Evolutionary conservation across 1,140 invertebrate species (phyloP).

Genomic region (Penaeus japonicus): DNA sequence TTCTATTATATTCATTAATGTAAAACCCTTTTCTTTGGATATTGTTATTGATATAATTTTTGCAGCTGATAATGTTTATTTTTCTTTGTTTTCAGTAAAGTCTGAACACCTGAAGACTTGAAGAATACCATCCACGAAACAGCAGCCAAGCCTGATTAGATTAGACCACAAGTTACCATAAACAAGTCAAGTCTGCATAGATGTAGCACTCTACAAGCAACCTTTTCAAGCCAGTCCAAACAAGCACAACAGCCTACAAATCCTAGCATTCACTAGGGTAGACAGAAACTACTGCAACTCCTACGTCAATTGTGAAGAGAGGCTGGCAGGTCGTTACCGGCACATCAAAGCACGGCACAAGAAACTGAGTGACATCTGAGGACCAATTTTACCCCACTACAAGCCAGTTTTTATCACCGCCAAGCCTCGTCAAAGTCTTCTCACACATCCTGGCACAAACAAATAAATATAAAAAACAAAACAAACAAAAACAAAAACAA

Average conservation of each 20-base stretch:
- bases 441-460: conserved; percentile 42
- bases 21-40: too few relatives aligned
- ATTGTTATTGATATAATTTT: too few relatives aligned
- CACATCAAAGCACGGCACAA: conserved; percentile 73
- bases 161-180: conserved; percentile 35
- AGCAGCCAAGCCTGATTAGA: conserved; percentile 43
- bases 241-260: conserved; percentile 45
- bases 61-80: conserved; percentile 65
- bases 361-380: conserved; percentile 92
- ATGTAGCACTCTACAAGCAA: conserved; percentile 41
- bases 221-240: conserved; percentile 32
- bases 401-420: conserved; percentile 42
- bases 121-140: conserved; percentile 47
- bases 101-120: conserved; percentile 55
- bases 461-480: background rate
- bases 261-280: conserved; percentile 6
- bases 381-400: conserved; percentile 69
- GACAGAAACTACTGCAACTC: background rate
- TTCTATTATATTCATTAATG: too few relatives aligned
- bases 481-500: background rate
- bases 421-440: conserved; percentile 38
- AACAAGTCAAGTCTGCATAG: conserved; percentile 44
- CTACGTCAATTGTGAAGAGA: background rate
- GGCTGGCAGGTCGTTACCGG: conserved; percentile 69
- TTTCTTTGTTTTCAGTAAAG: conserved; percentile 72